A percentile compares a stretch with the other conserved stretches of the same genome.
Evolutionary conservation across 2,888 invertebrate genomes (phyloP).

Genomic region (Clivina fossor): DNA sequence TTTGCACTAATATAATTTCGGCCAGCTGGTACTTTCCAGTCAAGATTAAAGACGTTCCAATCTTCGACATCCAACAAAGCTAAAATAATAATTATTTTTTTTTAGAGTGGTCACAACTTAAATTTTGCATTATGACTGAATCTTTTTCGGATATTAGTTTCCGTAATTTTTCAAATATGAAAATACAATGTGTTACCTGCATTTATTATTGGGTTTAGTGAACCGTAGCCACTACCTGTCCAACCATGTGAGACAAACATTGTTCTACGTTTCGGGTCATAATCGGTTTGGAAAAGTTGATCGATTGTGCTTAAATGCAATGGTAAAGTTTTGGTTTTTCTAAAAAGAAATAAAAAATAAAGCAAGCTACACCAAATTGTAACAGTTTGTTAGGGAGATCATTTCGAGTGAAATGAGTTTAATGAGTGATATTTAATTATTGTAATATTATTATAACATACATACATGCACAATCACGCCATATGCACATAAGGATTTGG

Average conservation of each 20-base stretch:
- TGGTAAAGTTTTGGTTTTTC: background rate
- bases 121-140: background rate
- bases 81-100: too few relatives aligned
- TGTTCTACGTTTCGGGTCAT: conserved; percentile 39
- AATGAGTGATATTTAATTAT: too few relatives aligned
- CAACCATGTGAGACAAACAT: conserved; percentile 49
- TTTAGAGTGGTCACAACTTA: too few relatives aligned
- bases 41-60: conserved; percentile 48
- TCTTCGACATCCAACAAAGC: conserved; percentile 43
- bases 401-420: too few relatives aligned
- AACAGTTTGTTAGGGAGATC: too few relatives aligned
- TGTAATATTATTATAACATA: too few relatives aligned
- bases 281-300: conserved; percentile 31
- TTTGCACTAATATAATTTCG: conserved; percentile 40
- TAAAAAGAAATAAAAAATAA: too few relatives aligned
- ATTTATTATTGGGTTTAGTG: conserved; percentile 40
- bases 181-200: conserved; percentile 11
- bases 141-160: too few relatives aligned
- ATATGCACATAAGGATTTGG: too few relatives aligned
- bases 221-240: conserved; percentile 43
- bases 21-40: conserved; percentile 45
- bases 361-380: too few relatives aligned
- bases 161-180: too few relatives aligned
- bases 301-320: conserved; percentile 1
- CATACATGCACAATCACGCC: too few relatives aligned